These are phyloP conservation scores for Matsumurasca onukii DNA, from an alignment of 1,140 invertebrate species.

Conservation along the genomic window DNA sequence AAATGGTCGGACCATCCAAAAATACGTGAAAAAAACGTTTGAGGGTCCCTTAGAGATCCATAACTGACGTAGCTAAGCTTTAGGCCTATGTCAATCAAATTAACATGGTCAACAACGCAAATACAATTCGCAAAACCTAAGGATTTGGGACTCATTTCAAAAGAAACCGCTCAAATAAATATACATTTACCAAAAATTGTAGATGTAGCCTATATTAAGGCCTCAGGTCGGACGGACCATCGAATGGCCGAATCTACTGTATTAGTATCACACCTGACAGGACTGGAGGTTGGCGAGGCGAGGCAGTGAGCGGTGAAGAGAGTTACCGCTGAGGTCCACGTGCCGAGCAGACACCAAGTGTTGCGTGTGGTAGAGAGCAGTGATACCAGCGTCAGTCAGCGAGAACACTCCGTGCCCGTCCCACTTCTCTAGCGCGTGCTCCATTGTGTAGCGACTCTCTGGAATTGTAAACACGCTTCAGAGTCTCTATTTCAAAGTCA, in stretches of 20 bases:
- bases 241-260: too few relatives aligned
- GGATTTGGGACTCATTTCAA: neutral
- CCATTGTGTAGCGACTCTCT: conserved; percentile 61
- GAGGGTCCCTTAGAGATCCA: too few relatives aligned
- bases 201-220: too few relatives aligned
- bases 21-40: too few relatives aligned
- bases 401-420: conserved; percentile 41
- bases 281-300: conserved; percentile 18
- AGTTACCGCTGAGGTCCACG: conserved; percentile 38
- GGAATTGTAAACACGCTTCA: conserved; percentile 37
- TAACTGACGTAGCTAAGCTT: too few relatives aligned
- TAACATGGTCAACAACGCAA: too few relatives aligned
- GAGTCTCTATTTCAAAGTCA: neutral
- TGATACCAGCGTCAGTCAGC: conserved; percentile 45
- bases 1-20: too few relatives aligned
- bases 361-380: conserved; percentile 52
- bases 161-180: too few relatives aligned
- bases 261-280: conserved; percentile 26
- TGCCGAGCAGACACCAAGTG: conserved; percentile 49
- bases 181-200: too few relatives aligned
- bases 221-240: too few relatives aligned
- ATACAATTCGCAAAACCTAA: too few relatives aligned
- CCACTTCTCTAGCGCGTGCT: conserved; percentile 53
- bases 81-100: too few relatives aligned
- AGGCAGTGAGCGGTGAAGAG: conserved; percentile 25